Conservation (phyloP, 2,113 vertebrate species). For the Coptodon bakossiorum region DNA sequence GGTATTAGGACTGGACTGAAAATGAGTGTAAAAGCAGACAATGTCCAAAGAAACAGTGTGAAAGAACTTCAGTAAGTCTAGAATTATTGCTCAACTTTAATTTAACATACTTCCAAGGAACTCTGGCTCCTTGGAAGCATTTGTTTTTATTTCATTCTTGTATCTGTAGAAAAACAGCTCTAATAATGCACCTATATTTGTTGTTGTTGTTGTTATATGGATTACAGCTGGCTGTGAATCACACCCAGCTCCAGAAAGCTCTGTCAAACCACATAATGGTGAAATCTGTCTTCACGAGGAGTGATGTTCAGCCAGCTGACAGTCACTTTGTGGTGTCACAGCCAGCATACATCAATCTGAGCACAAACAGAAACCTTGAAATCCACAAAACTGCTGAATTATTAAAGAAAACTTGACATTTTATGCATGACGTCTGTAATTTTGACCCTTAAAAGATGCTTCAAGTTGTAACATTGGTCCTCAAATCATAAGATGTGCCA, state of each 20-base stretch:
- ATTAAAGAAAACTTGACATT: not conserved
- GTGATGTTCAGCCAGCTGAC: not conserved
- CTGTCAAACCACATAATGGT: not conserved
- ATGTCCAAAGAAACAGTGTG: not conserved
- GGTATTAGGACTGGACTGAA: not conserved
- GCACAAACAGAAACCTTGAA: not conserved
- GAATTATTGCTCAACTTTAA: not conserved
- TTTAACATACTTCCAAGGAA: not conserved
- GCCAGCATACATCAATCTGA: not conserved
- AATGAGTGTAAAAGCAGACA: not conserved
- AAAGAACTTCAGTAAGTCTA: not conserved
- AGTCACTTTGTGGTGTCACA: not conserved
- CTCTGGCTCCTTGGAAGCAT: not conserved
- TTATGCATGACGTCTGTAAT: not conserved
- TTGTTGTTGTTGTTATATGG: not conserved
- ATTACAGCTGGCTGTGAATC: not conserved
- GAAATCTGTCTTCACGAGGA: not conserved
- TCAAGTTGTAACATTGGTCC: not conserved
- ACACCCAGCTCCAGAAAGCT: not conserved
- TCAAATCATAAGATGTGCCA: not conserved
- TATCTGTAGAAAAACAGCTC: not conserved
- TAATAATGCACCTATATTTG: not conserved
- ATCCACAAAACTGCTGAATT: not conserved
- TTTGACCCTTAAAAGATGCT: not conserved
- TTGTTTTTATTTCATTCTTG: not conserved